Percentiles rank a stretch among this genome's conserved stretches.
These are phyloP conservation scores for Dryobota labecula DNA, from an alignment of 2,888 invertebrate genomes.

Conservation along the genomic window DNA sequence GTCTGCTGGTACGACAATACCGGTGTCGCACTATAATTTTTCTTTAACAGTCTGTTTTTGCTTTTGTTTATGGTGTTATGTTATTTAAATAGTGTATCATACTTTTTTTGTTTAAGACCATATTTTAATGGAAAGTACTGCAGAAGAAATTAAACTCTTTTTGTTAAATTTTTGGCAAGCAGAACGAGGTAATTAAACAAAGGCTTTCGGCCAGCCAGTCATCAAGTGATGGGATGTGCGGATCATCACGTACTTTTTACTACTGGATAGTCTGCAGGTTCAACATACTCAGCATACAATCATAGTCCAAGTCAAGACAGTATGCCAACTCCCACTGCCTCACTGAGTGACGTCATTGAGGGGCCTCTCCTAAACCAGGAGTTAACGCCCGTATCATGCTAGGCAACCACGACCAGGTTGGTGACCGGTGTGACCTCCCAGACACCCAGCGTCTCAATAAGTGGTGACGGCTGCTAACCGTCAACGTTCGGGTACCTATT, in stretches of 20 bases:
- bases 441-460: slow-evolving; percentile 29
- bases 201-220: too few species aligned
- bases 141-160: background rate
- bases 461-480: slow-evolving; percentile 37
- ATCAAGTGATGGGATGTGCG: too few species aligned
- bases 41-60: slow-evolving; percentile 37
- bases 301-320: background rate
- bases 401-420: slow-evolving; percentile 39
- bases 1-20: slow-evolving; percentile 57
- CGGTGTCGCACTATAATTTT: slow-evolving; percentile 42
- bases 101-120: background rate
- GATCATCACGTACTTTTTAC: background rate
- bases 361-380: slow-evolving; percentile 20
- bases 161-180: too few species aligned
- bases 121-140: background rate
- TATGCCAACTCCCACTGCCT: background rate
- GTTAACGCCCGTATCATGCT: slow-evolving; percentile 39
- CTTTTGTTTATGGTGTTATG: slow-evolving; percentile 39
- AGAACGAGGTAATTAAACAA: background rate
- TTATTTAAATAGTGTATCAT: background rate
- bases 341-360: background rate
- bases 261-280: background rate
- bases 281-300: background rate
- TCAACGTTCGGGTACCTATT: slow-evolving; percentile 29
- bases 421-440: slow-evolving; percentile 51